Conservation (phyloP, 2,888 invertebrate genomes). For the Polymixis flavicincta region DNA sequence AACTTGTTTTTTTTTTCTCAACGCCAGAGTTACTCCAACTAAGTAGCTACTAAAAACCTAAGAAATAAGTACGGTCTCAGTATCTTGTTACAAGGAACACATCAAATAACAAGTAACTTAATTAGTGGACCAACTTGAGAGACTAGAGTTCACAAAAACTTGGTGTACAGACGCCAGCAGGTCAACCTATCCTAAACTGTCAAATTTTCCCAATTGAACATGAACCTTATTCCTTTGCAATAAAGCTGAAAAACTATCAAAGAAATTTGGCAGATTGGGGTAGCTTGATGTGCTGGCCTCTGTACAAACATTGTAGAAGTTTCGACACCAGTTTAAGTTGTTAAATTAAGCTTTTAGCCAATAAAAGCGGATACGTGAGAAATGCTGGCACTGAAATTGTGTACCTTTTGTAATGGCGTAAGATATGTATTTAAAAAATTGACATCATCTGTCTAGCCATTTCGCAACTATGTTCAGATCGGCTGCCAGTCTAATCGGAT, state of each 20-base stretch:
- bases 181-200: no score
- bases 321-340: conserved; percentile 20
- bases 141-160: conserved; percentile 32
- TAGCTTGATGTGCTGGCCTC: no score
- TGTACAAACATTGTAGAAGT: conserved; percentile 14
- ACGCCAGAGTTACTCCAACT: background rate
- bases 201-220: no score
- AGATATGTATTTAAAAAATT: background rate
- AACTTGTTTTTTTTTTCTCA: background rate
- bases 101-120: conserved; percentile 15
- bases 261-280: no score
- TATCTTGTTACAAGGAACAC: conserved; percentile 7
- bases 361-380: background rate
- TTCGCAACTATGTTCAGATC: no score
- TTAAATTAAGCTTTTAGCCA: conserved; percentile 21
- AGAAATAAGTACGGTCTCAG: conserved; percentile 9
- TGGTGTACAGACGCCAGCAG: no score
- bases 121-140: conserved; percentile 15
- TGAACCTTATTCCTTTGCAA: no score
- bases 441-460: no score
- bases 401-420: background rate
- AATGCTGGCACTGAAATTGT: background rate
- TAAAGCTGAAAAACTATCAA: no score
- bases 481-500: no score
- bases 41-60: conserved; percentile 2